Percentiles rank a stretch among this genome's conserved stretches.
phyloP scores from a whole-genome alignment of 2,113 vertebrate species.

The Leptosomus discolor region DNA sequence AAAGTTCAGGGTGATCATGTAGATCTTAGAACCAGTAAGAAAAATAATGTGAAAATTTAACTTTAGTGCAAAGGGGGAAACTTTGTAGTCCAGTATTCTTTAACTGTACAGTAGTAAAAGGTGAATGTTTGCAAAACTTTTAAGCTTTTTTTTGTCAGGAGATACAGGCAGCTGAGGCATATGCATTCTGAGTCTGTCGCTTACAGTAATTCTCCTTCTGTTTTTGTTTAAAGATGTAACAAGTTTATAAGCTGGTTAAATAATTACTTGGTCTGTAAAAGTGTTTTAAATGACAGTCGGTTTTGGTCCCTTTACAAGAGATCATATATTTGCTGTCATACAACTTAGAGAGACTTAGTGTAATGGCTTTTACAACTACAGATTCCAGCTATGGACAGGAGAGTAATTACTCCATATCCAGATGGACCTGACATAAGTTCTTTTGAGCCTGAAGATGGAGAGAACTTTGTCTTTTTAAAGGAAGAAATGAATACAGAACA shows the following conservation, averaged over 20 bases:
- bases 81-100: neutral
- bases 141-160: neutral
- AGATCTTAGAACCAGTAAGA: neutral
- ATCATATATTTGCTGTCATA: neutral
- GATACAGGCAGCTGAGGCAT: neutral
- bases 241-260: neutral
- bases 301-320: neutral
- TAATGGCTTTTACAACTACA: slow-evolving; percentile 53
- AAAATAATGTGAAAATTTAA: neutral
- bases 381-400: slow-evolving; percentile 94
- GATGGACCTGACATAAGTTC: slow-evolving; percentile 88
- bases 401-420: slow-evolving; percentile 89
- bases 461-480: slow-evolving; percentile 72
- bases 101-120: neutral
- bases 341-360: neutral
- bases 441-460: slow-evolving; percentile 82
- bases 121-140: neutral
- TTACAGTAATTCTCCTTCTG: neutral
- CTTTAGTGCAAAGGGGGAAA: neutral
- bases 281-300: neutral
- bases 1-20: neutral
- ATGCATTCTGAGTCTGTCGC: neutral
- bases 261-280: neutral
- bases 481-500: slow-evolving; percentile 75
- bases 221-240: neutral